A percentile compares a stretch with the other conserved stretches of the same genome.
Evolutionary conservation across 2,113 vertebrate species (phyloP).

Genomic region (Nerophis ophidion): DNA sequence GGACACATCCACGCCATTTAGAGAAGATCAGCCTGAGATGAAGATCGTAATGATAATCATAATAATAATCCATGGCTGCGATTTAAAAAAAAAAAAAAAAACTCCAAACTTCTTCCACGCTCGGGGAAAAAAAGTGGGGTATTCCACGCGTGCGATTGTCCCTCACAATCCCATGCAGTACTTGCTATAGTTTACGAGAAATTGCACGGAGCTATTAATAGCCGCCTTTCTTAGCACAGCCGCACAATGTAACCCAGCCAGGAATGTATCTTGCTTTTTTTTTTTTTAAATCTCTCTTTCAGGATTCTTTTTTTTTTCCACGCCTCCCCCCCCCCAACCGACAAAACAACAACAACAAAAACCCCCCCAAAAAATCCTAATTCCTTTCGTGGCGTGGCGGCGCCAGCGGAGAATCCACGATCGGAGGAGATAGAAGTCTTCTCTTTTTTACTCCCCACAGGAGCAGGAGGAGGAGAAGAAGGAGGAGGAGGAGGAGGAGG

Average conservation of each 20-base stretch:
- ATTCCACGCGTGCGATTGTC: conserved; percentile 40
- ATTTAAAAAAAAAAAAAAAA: background rate
- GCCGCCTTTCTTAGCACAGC: conserved; percentile 68
- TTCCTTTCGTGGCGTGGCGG: background rate
- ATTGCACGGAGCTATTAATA: conserved; percentile 70
- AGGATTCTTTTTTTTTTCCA: conserved; percentile 14
- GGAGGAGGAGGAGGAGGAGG: conserved; percentile 23
- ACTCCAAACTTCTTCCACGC: conserved; percentile 15
- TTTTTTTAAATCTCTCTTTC: conserved; percentile 58
- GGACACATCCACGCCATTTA: conserved; percentile 17
- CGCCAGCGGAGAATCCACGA: conserved; percentile 3
- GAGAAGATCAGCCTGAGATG: conserved; percentile 5
- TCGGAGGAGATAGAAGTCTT: background rate
- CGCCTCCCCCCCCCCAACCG: background rate
- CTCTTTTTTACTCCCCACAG: conserved; percentile 1
- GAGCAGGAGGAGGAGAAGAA: conserved; percentile 43
- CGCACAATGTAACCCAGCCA: conserved; percentile 58
- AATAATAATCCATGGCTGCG: conserved; percentile 60
- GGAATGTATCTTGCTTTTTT: conserved; percentile 30
- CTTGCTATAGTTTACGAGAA: conserved; percentile 75
- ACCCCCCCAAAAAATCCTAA: conserved; percentile 7
- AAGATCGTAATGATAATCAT: conserved; percentile 6
- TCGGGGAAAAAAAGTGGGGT: conserved; percentile 2
- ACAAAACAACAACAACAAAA: background rate
- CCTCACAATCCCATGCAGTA: conserved; percentile 63